phyloP scores from a whole-genome alignment of 2,888 invertebrate species.

The Thysanoteuthis rhombus region DNA sequence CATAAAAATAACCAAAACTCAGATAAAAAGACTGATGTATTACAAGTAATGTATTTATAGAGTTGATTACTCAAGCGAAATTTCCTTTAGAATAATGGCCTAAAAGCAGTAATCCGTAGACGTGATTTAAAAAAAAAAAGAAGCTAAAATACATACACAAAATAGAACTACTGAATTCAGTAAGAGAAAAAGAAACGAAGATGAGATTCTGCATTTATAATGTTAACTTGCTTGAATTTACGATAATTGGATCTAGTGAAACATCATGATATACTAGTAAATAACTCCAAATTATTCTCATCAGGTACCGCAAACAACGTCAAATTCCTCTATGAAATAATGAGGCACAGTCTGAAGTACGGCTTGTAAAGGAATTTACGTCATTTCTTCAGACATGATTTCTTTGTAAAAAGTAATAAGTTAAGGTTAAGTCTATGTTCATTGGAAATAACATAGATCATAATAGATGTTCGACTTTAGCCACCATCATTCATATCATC shows the following conservation, averaged over 20 bases:
- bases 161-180: background rate
- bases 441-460: no score
- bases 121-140: background rate
- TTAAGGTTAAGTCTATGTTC: no score
- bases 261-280: background rate
- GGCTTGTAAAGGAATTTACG: no score
- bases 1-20: background rate
- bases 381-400: no score
- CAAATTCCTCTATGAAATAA: no score
- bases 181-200: background rate
- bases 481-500: no score
- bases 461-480: no score
- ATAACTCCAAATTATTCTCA: background rate
- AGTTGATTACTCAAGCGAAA: background rate
- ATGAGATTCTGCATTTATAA: background rate
- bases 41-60: background rate
- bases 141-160: background rate
- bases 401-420: no score
- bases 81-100: background rate
- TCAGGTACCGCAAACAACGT: no score
- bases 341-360: no score
- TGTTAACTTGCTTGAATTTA: background rate
- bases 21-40: background rate
- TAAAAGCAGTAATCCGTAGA: background rate
- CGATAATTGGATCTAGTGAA: background rate